Evolutionary conservation across 2,888 invertebrate species (phyloP).

Genomic region (Temnothorax unifasciatus): DNA sequence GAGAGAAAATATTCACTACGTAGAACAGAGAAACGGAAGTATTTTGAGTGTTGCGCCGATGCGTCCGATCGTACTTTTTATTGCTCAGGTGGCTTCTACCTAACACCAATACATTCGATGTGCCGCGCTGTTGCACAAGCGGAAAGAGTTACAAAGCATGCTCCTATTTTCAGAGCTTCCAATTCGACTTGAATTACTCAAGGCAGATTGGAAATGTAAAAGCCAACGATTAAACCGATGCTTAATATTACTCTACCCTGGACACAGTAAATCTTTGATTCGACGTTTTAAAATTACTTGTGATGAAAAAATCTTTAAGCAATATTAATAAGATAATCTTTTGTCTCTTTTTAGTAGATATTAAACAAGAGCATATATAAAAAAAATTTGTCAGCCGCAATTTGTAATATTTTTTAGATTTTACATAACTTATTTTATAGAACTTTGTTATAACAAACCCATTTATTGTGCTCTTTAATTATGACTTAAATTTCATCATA

Average conservation of each 20-base stretch:
- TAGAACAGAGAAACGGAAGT: constrained; percentile 41
- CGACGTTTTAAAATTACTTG: background rate
- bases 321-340: background rate
- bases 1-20: constrained; percentile 44
- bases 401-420: background rate
- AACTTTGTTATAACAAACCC: background rate
- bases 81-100: constrained; percentile 36
- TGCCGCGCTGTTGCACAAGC: background rate
- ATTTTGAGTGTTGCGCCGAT: constrained; percentile 46
- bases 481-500: background rate
- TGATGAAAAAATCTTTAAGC: background rate
- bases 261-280: background rate
- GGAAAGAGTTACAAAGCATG: constrained; percentile 14
- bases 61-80: constrained; percentile 46
- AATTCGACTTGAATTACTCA: constrained; percentile 43
- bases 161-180: constrained; percentile 33
- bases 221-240: constrained; percentile 22
- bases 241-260: constrained; percentile 13
- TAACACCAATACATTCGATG: constrained; percentile 27
- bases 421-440: too few species aligned
- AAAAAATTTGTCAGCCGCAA: background rate
- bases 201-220: constrained; percentile 22
- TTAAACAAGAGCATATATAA: background rate
- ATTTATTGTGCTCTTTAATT: background rate
- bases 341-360: background rate